phyloP scores from a whole-genome alignment of 2,888 invertebrate species.

The Papilio gigon region DNA sequence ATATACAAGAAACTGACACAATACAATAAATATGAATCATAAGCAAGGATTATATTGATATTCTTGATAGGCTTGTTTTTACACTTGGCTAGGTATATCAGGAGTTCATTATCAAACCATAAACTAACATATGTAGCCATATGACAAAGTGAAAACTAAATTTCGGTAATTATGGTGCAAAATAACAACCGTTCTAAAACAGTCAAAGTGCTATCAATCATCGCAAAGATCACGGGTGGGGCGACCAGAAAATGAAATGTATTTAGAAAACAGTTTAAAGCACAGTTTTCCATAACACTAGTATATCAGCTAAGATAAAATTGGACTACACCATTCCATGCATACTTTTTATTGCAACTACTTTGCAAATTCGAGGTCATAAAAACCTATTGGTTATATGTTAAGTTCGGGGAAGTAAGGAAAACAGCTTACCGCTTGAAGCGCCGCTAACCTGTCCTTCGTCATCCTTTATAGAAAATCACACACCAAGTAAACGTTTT shows the following conservation, averaged over 20 bases:
- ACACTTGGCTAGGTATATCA: too few species aligned
- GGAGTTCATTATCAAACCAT: background rate
- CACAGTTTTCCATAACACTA: background rate
- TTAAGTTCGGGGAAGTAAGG: constrained; percentile 61
- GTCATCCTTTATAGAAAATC: constrained; percentile 89
- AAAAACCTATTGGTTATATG: constrained; percentile 71
- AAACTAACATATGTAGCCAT: background rate
- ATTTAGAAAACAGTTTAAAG: constrained; percentile 38
- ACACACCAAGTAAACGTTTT: constrained; percentile 86
- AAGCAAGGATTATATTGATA: background rate
- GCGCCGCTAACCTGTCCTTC: constrained; percentile 98
- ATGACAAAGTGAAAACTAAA: background rate
- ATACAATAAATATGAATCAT: constrained; percentile 2
- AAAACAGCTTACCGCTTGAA: constrained; percentile 91
- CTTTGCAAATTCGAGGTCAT: constrained; percentile 74
- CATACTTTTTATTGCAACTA: constrained; percentile 58
- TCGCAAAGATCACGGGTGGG: constrained; percentile 74
- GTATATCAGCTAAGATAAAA: background rate
- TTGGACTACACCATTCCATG: constrained; percentile 26
- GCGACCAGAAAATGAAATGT: constrained; percentile 58
- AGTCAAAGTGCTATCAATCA: constrained; percentile 62
- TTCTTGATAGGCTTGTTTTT: background rate
- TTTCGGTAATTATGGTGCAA: background rate
- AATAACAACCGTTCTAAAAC: constrained; percentile 49
- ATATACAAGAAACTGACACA: background rate